Evolutionary conservation across 2,113 vertebrate species (phyloP), one percentile per base, ranked within the genome.

Genomic region (Egretta garzetta): DNA sequence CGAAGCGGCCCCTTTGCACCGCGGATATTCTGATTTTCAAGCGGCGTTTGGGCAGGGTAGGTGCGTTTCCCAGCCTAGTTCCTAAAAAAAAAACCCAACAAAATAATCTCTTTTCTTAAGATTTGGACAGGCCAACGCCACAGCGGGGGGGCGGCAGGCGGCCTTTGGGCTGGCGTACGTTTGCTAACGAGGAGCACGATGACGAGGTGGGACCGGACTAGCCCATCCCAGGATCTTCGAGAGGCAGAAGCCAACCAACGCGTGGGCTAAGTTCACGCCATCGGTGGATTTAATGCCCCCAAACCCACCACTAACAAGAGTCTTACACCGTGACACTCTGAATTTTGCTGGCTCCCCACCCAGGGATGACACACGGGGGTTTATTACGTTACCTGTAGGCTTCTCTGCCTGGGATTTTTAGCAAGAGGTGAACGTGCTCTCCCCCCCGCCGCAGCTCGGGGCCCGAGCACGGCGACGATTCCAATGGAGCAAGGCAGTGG

Each of bases 201-300:
- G 63, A 17, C 28, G 15, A 21, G 17, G 63, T 2, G 0, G 32
- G 35, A 55, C 8, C 2, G 15, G n/a, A 8, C 33, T 0, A 16
- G 22, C 10, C 21, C 50, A 14, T 19, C 17, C 17, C 4, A 22
- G 20, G 32, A 33, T 9, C 28, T 33, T 15, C 5, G 18, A 21
- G 75, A 30, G 17, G 27, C 47, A 28, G 74, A 28, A 47, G 11
- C 28, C 41, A 18, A 18, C 33, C 6, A 6, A 26, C 4, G 24
- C 10, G 2, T 9, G 4, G 0, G 17, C 8, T 5, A 14, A 30
- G 3, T 4, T 14, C 35, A 9, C 1, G 11, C 21, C 21, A 1
- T 3, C 4, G 2, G 49, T 3, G 30, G 33, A 4, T 19, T 63
- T n/a, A 41, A 49, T 0, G 28, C 33, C 12, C 47, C 47, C 1